Percentiles rank a stretch among this genome's conserved stretches.
Conservation (phyloP, 2,888 invertebrate genomes). For the Colostygia pectinataria region DNA sequence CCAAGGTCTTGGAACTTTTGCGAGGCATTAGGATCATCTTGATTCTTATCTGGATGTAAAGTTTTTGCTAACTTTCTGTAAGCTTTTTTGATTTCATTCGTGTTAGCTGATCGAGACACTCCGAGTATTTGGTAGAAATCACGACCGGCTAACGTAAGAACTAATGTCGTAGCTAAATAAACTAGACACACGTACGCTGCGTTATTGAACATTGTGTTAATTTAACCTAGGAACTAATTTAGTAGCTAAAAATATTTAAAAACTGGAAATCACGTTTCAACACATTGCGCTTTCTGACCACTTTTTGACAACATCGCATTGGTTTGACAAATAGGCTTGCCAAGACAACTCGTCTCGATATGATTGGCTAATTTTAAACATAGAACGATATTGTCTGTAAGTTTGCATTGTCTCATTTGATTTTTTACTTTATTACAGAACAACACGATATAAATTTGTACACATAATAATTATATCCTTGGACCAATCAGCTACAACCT, state of each 20-base stretch:
- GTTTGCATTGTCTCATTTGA: not conserved
- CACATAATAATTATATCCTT: not conserved
- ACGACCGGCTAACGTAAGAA: slow-evolving; percentile 85
- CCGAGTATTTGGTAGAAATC: slow-evolving; percentile 98
- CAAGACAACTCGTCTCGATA: slow-evolving; percentile 70
- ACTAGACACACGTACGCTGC: slow-evolving; percentile 63
- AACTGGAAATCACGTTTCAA: slow-evolving; percentile 43
- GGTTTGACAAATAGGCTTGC: slow-evolving; percentile 56
- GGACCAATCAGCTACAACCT: slow-evolving; percentile 11
- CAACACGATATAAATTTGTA: not conserved
- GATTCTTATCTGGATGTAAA: slow-evolving; percentile 98
- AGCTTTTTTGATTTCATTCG: slow-evolving; percentile 98
- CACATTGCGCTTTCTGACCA: slow-evolving; percentile 58
- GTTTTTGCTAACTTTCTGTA: slow-evolving; percentile 97
- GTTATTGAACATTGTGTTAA: slow-evolving; percentile 65
- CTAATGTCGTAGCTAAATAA: slow-evolving; percentile 64
- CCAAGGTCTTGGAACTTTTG: slow-evolving; percentile 97
- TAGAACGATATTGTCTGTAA: not conserved
- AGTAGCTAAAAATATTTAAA: slow-evolving; percentile 44
- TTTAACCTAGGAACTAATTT: slow-evolving; percentile 57
- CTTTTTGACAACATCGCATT: slow-evolving; percentile 47
- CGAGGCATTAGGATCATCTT: slow-evolving; percentile 95
- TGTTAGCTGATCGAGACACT: slow-evolving; percentile 91
- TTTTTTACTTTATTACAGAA: not conserved
- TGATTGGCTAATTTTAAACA: slow-evolving; percentile 54